Base-by-base conservation (phyloP, 1,140 invertebrate genomes). In the Zaprionus capensis region DNA sequence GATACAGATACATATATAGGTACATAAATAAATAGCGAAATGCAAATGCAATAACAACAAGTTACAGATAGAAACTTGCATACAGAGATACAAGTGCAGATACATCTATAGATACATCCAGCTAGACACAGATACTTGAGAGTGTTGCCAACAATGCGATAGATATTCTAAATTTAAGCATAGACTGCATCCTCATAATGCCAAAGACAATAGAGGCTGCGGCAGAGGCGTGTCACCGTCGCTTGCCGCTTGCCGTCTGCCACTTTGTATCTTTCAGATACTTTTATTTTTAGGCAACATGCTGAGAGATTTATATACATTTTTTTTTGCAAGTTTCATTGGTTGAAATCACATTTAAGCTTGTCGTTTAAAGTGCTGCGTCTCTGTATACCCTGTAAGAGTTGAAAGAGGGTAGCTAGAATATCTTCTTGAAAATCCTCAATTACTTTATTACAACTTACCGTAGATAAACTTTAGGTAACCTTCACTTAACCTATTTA, bases 81-180 rank as follows among this genome's bases (percentile, higher is more conserved):
- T 24, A 20, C 58, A 68, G 24, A 56, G 22, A 63, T 46, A 36
- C 15, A 65, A 14, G 38, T 22, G 12, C 24, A 57, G 24, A 51
- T 46, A 24, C 12, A 24, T 22, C 63, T 31, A 58, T 57, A 71
- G 31, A 74, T 56, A 53, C 24, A 38, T 31, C 5, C n/a, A 61
- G 28, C 62, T 46, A 31, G 9, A 11, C 31, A 17, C 44, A 71
- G 24, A 36, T 31, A 36, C 12, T n/a, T 24, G 12, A 65, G 56
- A 82, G 73, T 80, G 71, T 72, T 81, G 63, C 58, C 75, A 79
- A 82, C 62, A 75, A 78, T 81, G 46, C 58, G 49, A 41, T 65
- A 46, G n/a, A 64, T 71, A 46, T 77, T 81, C 82, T 86, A 86
- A 80, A 85, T 77, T 82, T 86, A 87, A 76, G 73, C 66, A 56